Percentiles rank a stretch among this genome's conserved stretches.
Evolutionary conservation across 2,113 vertebrate species (phyloP).

Genomic region (Gymnorhina tibicen): DNA sequence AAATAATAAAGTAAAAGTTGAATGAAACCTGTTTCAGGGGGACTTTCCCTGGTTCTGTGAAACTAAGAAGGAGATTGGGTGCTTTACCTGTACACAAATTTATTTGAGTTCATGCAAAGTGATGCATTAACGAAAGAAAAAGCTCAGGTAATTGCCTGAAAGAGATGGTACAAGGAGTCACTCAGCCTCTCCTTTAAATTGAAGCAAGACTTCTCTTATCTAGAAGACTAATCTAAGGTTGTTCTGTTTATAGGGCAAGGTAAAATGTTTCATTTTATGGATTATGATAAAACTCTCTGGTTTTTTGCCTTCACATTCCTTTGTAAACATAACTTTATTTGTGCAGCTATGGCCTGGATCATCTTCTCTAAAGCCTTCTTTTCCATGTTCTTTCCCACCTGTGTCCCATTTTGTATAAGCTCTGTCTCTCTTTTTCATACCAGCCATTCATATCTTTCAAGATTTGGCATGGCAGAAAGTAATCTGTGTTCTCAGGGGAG

Average conservation of each 20-base stretch:
- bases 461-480: neutral
- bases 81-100: neutral
- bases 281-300: fast-evolving
- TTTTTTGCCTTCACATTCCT: neutral
- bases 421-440: neutral
- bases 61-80: neutral
- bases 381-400: neutral
- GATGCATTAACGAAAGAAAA: neutral
- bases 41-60: neutral
- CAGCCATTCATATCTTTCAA: neutral
- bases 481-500: neutral
- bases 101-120: neutral
- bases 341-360: neutral
- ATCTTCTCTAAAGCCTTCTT: neutral
- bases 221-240: neutral
- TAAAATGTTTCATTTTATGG: neutral
- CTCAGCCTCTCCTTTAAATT: neutral
- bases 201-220: neutral
- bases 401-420: neutral
- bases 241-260: neutral
- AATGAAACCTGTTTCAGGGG: neutral
- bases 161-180: neutral
- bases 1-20: neutral
- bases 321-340: neutral
- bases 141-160: neutral